These are phyloP conservation scores for Diplogasteroides magnus DNA, from an alignment of 1,140 invertebrate genomes.

Conservation along the genomic window DNA sequence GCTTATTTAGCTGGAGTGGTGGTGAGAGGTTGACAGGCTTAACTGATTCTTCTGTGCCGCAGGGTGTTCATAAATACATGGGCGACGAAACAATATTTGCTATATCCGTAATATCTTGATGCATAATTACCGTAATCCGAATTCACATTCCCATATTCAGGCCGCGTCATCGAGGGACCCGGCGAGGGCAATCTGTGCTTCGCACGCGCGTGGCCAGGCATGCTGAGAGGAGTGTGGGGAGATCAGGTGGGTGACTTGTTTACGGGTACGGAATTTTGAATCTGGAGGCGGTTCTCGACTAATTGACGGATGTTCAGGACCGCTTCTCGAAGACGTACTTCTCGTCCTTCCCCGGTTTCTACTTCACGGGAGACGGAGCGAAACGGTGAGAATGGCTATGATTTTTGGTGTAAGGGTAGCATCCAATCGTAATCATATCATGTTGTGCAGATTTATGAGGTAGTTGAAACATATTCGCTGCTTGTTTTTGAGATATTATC, in stretches of 20 bases:
- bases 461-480: too few species aligned
- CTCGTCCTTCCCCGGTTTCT: conserved; percentile 80
- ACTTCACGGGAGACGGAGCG: conserved; percentile 92
- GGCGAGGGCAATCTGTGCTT: conserved; percentile 64
- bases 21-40: neutral
- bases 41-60: neutral
- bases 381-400: conserved; percentile 61
- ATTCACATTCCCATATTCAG: neutral
- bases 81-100: too few species aligned
- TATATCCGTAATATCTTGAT: neutral
- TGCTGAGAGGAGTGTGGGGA: conserved; percentile 86
- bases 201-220: conserved; percentile 86
- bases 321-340: conserved; percentile 92
- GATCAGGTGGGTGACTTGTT: conserved; percentile 81
- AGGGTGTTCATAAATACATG: too few species aligned
- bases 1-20: too few species aligned
- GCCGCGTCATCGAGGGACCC: conserved; percentile 32
- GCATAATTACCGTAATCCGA: neutral
- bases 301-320: neutral
- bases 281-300: neutral
- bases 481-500: too few species aligned
- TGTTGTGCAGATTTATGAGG: too few species aligned
- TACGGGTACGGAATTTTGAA: too few species aligned
- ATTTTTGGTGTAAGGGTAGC: too few species aligned
- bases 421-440: too few species aligned